Evolutionary conservation across 2,797 vertebrate genomes (phyloP).

Genomic region (Betta splendens): DNA sequence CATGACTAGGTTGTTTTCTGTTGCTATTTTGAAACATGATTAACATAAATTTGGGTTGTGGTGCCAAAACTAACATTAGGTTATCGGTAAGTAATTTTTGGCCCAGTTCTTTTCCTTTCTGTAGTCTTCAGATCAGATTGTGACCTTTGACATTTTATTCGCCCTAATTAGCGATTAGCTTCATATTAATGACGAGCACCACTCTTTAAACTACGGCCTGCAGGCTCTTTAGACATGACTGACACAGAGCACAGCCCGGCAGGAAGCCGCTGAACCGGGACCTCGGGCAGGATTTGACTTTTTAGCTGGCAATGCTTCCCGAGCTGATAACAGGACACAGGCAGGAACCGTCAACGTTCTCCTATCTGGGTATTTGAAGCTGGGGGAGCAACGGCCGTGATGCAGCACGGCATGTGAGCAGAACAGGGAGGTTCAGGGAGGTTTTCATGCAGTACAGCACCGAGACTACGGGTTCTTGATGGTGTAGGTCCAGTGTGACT

Average conservation of each 20-base stretch:
- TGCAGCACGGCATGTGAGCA: neutral
- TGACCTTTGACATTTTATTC: neutral
- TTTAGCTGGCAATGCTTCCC: constrained; percentile 32
- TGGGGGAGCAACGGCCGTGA: neutral
- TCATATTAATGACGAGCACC: neutral
- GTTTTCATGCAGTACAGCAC: constrained; percentile 16
- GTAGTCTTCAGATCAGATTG: neutral
- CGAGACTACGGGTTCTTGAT: constrained; percentile 5
- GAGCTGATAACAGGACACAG: constrained; percentile 31
- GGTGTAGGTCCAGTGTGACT: constrained; percentile 47
- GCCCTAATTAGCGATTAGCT: neutral
- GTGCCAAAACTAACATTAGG: no score
- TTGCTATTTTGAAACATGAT: no score
- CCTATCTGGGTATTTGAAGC: constrained; percentile 12
- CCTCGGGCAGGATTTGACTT: constrained; percentile 40
- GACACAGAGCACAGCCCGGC: constrained; percentile 19
- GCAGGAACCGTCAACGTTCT: constrained; percentile 15
- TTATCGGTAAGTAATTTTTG: neutral
- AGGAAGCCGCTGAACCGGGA: constrained; percentile 23
- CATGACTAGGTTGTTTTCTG: no score
- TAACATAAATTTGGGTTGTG: neutral
- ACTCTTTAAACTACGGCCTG: neutral
- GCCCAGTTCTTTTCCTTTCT: no score
- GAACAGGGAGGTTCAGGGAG: neutral
- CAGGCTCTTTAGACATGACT: constrained; percentile 12